Evolutionary conservation across 2,797 vertebrate species (phyloP).

Genomic region (Crenuchus spilurus): DNA sequence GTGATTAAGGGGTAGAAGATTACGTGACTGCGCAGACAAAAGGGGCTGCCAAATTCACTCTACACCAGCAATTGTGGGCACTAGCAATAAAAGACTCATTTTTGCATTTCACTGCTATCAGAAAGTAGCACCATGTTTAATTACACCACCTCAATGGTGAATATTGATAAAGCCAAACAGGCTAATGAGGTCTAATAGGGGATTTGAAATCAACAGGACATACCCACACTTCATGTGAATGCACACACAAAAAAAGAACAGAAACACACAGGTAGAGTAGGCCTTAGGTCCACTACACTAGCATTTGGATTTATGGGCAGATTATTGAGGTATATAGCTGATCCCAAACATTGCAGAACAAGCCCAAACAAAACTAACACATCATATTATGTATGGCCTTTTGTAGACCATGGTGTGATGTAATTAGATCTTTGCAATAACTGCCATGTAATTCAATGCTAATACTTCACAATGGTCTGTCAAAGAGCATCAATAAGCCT

Average conservation of each 20-base stretch:
- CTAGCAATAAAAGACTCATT: neutral
- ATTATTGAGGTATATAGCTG: too few species aligned
- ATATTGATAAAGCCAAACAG: neutral
- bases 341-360: too few species aligned
- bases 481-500: too few species aligned
- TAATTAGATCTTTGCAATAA: too few species aligned
- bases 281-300: neutral
- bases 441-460: too few species aligned
- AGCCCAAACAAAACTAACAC: too few species aligned
- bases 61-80: neutral
- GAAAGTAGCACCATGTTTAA: neutral
- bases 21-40: neutral
- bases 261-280: neutral
- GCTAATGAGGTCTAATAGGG: neutral
- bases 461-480: too few species aligned
- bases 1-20: slow-evolving; percentile 20
- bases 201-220: neutral
- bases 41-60: neutral
- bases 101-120: neutral
- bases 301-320: too few species aligned
- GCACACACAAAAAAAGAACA: neutral
- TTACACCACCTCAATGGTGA: neutral
- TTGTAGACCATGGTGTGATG: too few species aligned
- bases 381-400: too few species aligned
- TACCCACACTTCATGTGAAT: neutral